A percentile compares a stretch with the other conserved stretches of the same genome.
These are phyloP conservation scores for Coenobita brevimanus DNA, from an alignment of 1,140 invertebrate species.

Conservation along the genomic window DNA sequence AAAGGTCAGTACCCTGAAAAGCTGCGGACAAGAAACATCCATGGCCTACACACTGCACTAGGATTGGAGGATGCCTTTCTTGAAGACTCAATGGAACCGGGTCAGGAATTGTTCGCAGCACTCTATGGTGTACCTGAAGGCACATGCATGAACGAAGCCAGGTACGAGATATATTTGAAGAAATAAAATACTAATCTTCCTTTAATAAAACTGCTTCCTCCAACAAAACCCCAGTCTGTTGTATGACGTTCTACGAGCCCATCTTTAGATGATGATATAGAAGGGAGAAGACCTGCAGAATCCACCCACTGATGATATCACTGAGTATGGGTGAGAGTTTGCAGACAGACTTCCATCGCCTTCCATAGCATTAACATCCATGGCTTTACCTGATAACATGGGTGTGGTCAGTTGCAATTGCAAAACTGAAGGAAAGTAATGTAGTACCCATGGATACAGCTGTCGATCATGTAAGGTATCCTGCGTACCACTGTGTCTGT, in stretches of 20 bases:
- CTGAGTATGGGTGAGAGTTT: conserved; percentile 9
- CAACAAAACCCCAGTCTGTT: not conserved
- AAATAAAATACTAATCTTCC: not conserved
- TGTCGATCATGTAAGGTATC: conserved; percentile 7
- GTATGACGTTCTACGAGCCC: not conserved
- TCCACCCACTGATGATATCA: not conserved
- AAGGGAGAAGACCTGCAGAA: not conserved
- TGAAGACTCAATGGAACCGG: not conserved
- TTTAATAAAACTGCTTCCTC: no score
- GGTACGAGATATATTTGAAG: not conserved
- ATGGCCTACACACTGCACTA: no score
- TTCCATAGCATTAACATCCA: not conserved
- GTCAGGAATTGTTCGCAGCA: not conserved
- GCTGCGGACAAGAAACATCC: no score
- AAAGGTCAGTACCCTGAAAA: no score
- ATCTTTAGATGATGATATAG: not conserved
- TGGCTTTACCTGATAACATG: not conserved
- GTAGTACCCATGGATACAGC: not conserved
- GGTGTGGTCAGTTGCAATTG: not conserved
- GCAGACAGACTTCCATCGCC: conserved; percentile 11
- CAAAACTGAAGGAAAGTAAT: conserved; percentile 6
- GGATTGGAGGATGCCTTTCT: not conserved
- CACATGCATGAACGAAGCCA: conserved; percentile 11
- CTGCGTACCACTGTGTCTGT: not conserved
- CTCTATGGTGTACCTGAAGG: conserved; percentile 15